Base-by-base conservation (phyloP, 1,140 invertebrate genomes). In the Galleria mellonella region DNA sequence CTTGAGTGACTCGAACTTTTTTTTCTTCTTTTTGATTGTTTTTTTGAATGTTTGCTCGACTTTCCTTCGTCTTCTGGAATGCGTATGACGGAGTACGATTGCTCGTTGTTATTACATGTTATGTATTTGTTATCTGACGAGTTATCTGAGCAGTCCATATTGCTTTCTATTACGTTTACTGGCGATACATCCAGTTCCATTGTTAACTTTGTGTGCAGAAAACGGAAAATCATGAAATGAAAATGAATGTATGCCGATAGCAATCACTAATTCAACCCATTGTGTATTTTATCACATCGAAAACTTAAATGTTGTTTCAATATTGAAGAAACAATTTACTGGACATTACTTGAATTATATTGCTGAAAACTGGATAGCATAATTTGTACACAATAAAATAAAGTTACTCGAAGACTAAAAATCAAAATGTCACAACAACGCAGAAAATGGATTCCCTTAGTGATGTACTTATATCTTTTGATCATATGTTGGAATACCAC, bases 11-110 rank as follows among this genome's bases (percentile, higher is more conserved):
- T 90, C 8, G 93, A 92, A 60, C 93, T 94, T 85, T 94, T 94
- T 63, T 92, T 89, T 55, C 93, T 87, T 47, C 93, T 83, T 57
- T 94, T 94, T 10, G 93, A 93, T 67, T 94, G 93, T 78, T 94
- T 93, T 63, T 92, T 89, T 47, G 82, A 85, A 56, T 83, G 82
- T 62, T 81, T 83, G 58, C 67, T 82, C 12, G 66, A 62, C 53
- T 85, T 82, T 55, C 79, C 78, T 54, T 56, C 66, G 54, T 83
- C 77, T 55, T 83, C 78, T 32, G 77, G 72, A 55, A 85, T 82
- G 43, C 77, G 70, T 59, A 83, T 79, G 31, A 85, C 68, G 14
- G 77, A 74, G 46, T 76, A 83, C 0, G 45, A 32, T 47, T 83
- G 75, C 27, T 85, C 82, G 53, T 71, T 83, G 44, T 72, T 83